phyloP scores from a whole-genome alignment of 1,140 invertebrate species.

The Brachionus plicatilis region DNA sequence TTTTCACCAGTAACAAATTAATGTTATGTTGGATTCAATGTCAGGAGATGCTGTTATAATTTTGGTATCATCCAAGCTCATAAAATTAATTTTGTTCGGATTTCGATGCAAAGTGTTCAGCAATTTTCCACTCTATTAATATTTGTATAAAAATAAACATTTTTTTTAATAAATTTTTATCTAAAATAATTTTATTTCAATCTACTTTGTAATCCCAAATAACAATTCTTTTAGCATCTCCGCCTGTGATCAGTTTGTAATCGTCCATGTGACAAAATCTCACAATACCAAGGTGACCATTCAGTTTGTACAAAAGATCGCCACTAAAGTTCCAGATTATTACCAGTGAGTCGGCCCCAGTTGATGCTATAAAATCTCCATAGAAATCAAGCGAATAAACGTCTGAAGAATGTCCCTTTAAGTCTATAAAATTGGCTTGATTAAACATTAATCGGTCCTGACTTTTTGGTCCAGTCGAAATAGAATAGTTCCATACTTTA shows the following conservation, averaged over 20 bases:
- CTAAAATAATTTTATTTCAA: not conserved
- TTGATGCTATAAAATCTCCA: constrained; percentile 15
- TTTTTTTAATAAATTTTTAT: not conserved
- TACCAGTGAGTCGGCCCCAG: constrained; percentile 7
- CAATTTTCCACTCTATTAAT: constrained; percentile 43
- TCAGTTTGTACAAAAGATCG: constrained; percentile 43
- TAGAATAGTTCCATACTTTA: constrained; percentile 44
- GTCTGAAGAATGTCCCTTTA: constrained; percentile 16
- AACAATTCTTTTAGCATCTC: constrained; percentile 52
- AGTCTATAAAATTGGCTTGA: not conserved
- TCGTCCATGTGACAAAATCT: constrained; percentile 49
- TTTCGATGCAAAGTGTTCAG: constrained; percentile 49
- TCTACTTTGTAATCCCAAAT: constrained; percentile 50
- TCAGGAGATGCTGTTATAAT: constrained; percentile 52
- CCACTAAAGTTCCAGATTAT: constrained; percentile 43
- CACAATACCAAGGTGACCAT: constrained; percentile 51
- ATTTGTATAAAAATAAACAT: not conserved
- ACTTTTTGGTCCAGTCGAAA: constrained; percentile 3
- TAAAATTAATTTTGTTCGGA: constrained; percentile 48
- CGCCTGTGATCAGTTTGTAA: constrained; percentile 50
- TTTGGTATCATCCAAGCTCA: constrained; percentile 50
- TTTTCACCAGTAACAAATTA: constrained; percentile 35
- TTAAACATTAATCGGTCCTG: not conserved
- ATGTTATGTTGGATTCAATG: not conserved
- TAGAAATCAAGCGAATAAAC: constrained; percentile 19